Base-by-base conservation (phyloP, 2,797 vertebrate species). In the Naso thynnoides region DNA sequence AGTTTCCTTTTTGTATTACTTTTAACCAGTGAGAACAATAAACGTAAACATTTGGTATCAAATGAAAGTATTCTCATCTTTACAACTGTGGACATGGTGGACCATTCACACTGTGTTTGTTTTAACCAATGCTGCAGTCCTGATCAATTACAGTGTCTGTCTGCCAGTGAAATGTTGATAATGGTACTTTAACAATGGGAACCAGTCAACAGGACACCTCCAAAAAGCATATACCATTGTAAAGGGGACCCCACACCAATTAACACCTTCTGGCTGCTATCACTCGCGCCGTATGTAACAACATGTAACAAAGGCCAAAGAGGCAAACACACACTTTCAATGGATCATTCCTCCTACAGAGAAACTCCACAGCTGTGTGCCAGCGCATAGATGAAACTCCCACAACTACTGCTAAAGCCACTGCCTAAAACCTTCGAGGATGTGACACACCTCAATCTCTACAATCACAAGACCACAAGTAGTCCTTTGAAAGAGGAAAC, bases 361-460 rank as follows among this genome's bases (percentile, higher is more conserved):
- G 78, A 86, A 81, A 74, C 82, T 72, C 54, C 48, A 81, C 63
- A 81, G 70, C 58, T 57, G 29, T 66, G 61, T 66, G 56, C 1
- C 26, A 76, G 50, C 41, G 47, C 41, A 62, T 2, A 48, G 9
- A 57, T 79, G 81, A 86, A 79, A 89, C 79, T 60, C 15, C 19
- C 38, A 57, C n/a, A 23, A 53, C 73, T 70, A 19, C 48, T 65
- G 63, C 67, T 65, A 49, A 82, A 84, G 65, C 41, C 42, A 86
- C 27, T 54, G 19, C 58, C 42, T 52, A 91, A 92, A 74, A 88
- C 90, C 89, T 81, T 74, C 50, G 79, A 59, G 52, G 82, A 89
- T 81, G 88, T 73, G 87, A 85, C 93, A 92, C 91, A 89, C 91
- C 91, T 89, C 60, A 79, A 56, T 64, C 33, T 60, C 63, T 16